These are phyloP conservation scores for Atractosteus spatula DNA, from an alignment of 2,113 vertebrate genomes.

Conservation along the genomic window DNA sequence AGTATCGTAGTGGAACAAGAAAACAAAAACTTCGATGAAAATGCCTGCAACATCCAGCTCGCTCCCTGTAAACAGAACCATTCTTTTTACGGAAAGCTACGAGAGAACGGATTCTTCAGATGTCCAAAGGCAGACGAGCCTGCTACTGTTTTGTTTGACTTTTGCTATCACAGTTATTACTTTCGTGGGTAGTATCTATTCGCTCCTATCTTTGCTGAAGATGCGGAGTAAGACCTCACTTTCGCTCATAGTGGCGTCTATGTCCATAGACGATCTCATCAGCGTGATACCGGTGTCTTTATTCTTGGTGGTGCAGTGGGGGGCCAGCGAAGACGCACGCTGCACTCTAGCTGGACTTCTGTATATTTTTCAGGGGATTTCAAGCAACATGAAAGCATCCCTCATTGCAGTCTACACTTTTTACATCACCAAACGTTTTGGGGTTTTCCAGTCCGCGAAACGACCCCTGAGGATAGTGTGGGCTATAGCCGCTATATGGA, in stretches of 20 bases:
- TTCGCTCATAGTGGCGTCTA: conserved; percentile 82
- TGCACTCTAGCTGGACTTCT: conserved; percentile 83
- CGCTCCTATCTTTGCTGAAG: conserved; percentile 72
- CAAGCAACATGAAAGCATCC: conserved; percentile 86
- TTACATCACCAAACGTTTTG: conserved; percentile 65
- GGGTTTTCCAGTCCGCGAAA: conserved; percentile 50
- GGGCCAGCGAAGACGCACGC: conserved; percentile 42
- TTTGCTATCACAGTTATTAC: conserved; percentile 66
- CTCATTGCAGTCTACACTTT: conserved; percentile 87
- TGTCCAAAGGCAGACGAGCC: conserved; percentile 56
- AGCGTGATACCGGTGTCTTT: conserved; percentile 76
- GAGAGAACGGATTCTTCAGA: conserved; percentile 52
- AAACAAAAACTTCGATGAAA: conserved; percentile 35
- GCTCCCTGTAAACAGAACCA: conserved; percentile 66
- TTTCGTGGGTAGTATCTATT: conserved; percentile 78
- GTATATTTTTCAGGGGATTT: conserved; percentile 88
- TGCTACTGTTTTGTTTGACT: conserved; percentile 78
- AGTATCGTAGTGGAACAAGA: neutral
- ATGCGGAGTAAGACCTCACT: conserved; percentile 73
- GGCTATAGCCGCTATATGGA: conserved; percentile 75
- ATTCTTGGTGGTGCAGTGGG: conserved; percentile 83
- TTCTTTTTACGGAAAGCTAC: conserved; percentile 50
- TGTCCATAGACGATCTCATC: conserved; percentile 87
- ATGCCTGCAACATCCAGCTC: conserved; percentile 61
- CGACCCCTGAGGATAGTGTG: conserved; percentile 54